Conservation (phyloP, 2,113 vertebrate species). For the Vulpes lagopus region DNA sequence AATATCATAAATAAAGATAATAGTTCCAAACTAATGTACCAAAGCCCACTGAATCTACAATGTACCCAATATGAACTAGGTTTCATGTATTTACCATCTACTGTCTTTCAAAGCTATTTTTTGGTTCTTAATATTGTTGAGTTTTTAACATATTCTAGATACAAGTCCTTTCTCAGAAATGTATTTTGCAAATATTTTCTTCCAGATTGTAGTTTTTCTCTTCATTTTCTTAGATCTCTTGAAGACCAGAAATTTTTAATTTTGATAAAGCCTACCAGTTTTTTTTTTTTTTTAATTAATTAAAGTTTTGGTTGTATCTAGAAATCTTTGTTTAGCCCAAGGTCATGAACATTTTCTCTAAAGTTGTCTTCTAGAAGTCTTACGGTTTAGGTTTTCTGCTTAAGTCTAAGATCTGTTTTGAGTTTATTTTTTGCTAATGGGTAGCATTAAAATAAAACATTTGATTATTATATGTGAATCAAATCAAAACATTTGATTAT, state of each 20-base stretch:
- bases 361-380: background rate
- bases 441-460: no score
- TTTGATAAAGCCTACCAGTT: background rate
- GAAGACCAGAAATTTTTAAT: background rate
- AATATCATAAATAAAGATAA: background rate
- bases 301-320: background rate
- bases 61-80: rapidly evolving
- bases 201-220: background rate
- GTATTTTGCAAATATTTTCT: background rate
- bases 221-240: background rate
- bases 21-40: background rate
- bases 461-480: no score
- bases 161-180: background rate
- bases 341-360: background rate
- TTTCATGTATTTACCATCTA: background rate
- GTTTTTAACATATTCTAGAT: background rate
- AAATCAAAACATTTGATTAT: no score
- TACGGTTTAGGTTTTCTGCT: slow-evolving; percentile 20
- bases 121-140: background rate
- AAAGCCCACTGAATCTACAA: background rate
- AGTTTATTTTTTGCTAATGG: slow-evolving; percentile 7
- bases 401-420: background rate
- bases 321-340: background rate
- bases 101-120: background rate
- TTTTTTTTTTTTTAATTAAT: background rate